A percentile compares a stretch with the other conserved stretches of the same genome.
phyloP scores from a whole-genome alignment of 2,888 invertebrate species.

The Psylliodes chrysocephalus region DNA sequence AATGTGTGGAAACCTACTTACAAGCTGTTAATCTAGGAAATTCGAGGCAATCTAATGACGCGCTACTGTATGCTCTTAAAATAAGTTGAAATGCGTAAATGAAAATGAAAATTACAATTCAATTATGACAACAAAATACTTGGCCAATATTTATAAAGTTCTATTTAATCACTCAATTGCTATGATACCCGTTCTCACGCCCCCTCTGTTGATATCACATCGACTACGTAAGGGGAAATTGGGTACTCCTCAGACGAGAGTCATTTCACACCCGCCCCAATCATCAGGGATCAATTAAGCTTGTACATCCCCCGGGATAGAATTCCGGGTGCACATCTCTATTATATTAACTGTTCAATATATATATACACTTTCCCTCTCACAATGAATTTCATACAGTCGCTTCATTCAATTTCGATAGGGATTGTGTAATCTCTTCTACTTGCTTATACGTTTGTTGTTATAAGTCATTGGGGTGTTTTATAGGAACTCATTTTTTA shows the following conservation, averaged over 20 bases:
- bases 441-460: slow-evolving; percentile 32
- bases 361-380: slow-evolving; percentile 24
- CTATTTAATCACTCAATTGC: too few species aligned
- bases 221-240: not conserved
- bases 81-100: too few species aligned
- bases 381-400: slow-evolving; percentile 26
- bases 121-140: too few species aligned
- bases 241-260: slow-evolving; percentile 31
- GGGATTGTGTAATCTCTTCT: slow-evolving; percentile 31
- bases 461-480: slow-evolving; percentile 23
- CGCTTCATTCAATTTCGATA: slow-evolving; percentile 5
- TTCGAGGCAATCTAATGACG: too few species aligned
- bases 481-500: not conserved
- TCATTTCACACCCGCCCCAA: slow-evolving; percentile 59
- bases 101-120: too few species aligned
- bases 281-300: slow-evolving; percentile 63
- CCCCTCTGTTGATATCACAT: not conserved
- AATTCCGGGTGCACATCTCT: slow-evolving; percentile 37
- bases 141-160: too few species aligned
- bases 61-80: too few species aligned
- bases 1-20: too few species aligned
- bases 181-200: too few species aligned
- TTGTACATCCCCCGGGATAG: slow-evolving; percentile 40
- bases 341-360: slow-evolving; percentile 41
- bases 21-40: too few species aligned